Conservation (phyloP, 1,140 invertebrate species). For the Littorina saxatilis region DNA sequence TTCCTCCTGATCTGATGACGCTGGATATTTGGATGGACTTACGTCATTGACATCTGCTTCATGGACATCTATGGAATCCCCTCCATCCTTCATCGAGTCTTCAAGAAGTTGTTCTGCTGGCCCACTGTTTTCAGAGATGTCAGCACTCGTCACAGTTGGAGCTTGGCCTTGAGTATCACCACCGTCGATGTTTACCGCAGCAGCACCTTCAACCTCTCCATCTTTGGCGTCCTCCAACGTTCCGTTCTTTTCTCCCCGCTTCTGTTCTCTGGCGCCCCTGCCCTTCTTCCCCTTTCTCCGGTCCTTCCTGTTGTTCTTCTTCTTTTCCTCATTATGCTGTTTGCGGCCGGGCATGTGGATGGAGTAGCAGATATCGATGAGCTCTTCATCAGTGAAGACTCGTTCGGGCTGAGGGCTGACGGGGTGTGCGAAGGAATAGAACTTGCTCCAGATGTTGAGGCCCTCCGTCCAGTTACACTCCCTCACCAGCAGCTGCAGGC, state of each 20-base stretch:
- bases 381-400: conserved; percentile 47
- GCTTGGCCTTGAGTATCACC: too few relatives aligned
- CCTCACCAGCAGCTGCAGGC: conserved; percentile 72
- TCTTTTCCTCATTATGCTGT: conserved; percentile 20
- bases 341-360: conserved; percentile 32
- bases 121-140: too few relatives aligned
- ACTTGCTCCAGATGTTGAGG: conserved; percentile 76
- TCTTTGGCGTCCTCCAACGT: background rate
- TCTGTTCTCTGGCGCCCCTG: background rate
- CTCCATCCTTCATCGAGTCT: too few relatives aligned
- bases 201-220: background rate
- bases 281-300: conserved; percentile 25
- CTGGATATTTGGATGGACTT: too few relatives aligned
- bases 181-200: too few relatives aligned
- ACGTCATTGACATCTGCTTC: too few relatives aligned
- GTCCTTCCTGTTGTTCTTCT: conserved; percentile 45
- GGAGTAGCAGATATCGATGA: conserved; percentile 51
- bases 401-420: conserved; percentile 58
- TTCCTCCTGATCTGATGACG: too few relatives aligned
- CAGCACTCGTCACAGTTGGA: too few relatives aligned
- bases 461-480: conserved; percentile 75
- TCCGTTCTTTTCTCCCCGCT: background rate
- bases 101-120: too few relatives aligned
- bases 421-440: conserved; percentile 72
- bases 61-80: too few relatives aligned